Conservation (phyloP, 2,113 vertebrate genomes). For the Calypte anna region DNA sequence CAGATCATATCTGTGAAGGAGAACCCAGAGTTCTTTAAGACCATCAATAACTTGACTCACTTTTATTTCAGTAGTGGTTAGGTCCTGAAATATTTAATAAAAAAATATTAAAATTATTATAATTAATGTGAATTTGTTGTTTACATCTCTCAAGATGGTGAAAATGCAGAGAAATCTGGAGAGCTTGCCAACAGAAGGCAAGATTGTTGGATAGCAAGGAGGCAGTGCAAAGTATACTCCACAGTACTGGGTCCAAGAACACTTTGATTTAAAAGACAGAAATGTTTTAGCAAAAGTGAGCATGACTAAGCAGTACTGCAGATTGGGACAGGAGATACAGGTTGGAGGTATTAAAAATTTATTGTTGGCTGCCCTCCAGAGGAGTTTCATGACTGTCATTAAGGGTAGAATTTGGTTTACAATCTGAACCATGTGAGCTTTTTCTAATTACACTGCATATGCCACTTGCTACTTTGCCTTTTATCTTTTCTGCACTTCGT, state of each 20-base stretch:
- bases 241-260: not conserved
- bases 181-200: not conserved
- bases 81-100: not conserved
- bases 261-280: not conserved
- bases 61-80: not conserved
- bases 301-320: not conserved
- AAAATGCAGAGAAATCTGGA: not conserved
- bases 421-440: not conserved
- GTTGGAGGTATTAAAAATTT: constrained; percentile 4
- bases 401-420: not conserved
- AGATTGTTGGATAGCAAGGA: not conserved
- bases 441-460: constrained; percentile 1
- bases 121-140: not conserved
- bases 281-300: not conserved
- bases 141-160: not conserved
- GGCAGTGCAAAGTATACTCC: not conserved
- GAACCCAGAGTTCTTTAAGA: not conserved
- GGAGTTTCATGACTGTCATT: not conserved
- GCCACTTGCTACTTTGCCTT: not conserved
- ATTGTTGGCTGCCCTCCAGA: not conserved
- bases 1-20: not conserved
- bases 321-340: not conserved
- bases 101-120: not conserved
- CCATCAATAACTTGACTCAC: not conserved
- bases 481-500: not conserved